Conservation (phyloP, 1,140 invertebrate species). For the Drosophila ficusphila region DNA sequence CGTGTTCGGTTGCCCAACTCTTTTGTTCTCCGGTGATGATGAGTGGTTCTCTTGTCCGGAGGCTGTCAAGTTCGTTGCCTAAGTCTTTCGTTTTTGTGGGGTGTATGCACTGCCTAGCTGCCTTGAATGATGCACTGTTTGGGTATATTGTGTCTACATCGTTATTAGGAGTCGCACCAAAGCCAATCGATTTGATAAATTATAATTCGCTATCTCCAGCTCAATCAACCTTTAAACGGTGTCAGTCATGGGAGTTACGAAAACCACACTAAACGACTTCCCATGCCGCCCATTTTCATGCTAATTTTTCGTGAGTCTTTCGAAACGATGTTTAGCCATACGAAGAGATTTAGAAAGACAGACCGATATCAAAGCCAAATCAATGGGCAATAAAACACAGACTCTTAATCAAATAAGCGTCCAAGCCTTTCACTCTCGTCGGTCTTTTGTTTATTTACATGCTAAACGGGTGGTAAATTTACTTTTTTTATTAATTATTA, state of each 20-base stretch:
- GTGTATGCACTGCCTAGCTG: no score
- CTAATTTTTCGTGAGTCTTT: conserved; percentile 57
- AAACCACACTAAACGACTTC: conserved; percentile 32
- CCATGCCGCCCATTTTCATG: conserved; percentile 65
- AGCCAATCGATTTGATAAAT: neutral
- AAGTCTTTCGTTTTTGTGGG: conserved; percentile 61
- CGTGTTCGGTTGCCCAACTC: conserved; percentile 30
- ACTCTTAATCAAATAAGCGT: conserved; percentile 18
- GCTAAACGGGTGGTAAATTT: conserved; percentile 59
- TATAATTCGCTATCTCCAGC: conserved; percentile 14
- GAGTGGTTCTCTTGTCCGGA: conserved; percentile 1
- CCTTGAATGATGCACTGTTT: neutral
- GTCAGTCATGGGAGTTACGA: conserved; percentile 42
- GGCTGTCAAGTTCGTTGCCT: conserved; percentile 68
- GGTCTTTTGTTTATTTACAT: conserved; percentile 56
- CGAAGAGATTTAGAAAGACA: conserved; percentile 23
- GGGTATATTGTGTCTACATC: no score
- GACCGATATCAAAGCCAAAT: conserved; percentile 45
- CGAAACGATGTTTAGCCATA: conserved; percentile 38
- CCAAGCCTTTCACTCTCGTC: conserved; percentile 65
- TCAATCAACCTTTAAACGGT: conserved; percentile 38
- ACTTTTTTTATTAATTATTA: conserved; percentile 42
- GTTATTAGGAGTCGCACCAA: neutral
- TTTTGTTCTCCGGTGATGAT: conserved; percentile 45
- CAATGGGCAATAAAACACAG: conserved; percentile 49